Evolutionary conservation across 2,113 vertebrate species (phyloP), one percentile per base, ranked within the genome.

Genomic region (Brienomyrus brachyistius): DNA sequence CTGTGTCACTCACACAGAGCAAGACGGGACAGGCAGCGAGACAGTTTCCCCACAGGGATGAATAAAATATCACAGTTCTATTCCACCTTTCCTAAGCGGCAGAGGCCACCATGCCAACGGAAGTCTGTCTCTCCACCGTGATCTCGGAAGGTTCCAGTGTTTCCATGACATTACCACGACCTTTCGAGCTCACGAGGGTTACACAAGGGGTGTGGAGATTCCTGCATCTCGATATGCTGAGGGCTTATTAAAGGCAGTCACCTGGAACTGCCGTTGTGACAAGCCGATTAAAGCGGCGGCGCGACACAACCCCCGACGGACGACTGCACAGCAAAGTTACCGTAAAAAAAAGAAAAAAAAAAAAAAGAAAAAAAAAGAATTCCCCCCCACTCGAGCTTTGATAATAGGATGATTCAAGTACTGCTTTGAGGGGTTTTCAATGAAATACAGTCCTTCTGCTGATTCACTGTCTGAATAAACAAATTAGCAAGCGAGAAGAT

Each of bases 241-340:
- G 70, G 90, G 92, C 93, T 92, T 94, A 94, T 95, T 94, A 93
- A 93, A 95, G 91, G 88, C 93, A 94, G 91, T 93, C 94, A 93
- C 91, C 93, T 91, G 86, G 93, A 96, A 95, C 94, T 91, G 93
- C 92, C 92, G 92, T 92, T 94, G 92, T 94, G 95, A 95, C 94
- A 94, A 93, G 93, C 90, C 93, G 92, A 94, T 94, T 92, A 95
- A 92, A 93, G 91, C 92, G 93, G 93, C 92, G 93, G 92, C 93
- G 92, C 93, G 93, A 90, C 92, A 91, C 92, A 94, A 90, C 90
- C 90, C 91, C 77, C n/a, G 83, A 90, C 91, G 91, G 89, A 93
- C 92, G 93, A 92, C 93, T 56, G 91, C 90, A 90, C 89, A 92
- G 89, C 92, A 93, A 92, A 92, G 91, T 93, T 92, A 90, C 90